Base-by-base conservation (phyloP, 2,888 invertebrate genomes). In the Nomada ruficornis region DNA sequence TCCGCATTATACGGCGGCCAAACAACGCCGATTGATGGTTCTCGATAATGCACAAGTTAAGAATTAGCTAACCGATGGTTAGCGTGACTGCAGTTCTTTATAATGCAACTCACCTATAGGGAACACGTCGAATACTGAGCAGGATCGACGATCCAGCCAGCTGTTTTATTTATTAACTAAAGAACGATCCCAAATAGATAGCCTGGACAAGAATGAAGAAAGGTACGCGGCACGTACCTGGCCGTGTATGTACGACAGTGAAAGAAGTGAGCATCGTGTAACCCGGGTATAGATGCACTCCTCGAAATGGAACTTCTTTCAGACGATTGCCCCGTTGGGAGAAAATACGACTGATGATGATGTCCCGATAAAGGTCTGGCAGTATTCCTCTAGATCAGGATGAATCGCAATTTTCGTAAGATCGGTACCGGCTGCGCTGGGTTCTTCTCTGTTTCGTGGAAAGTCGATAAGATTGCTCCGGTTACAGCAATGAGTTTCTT, bases 41-140 rank as follows among this genome's bases (percentile, higher is more conserved):
- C 73, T 86, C 84, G 82, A 84, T 87, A 88, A 88, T 84, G 77
- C 79, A 84, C 52, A 75, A 67, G 44, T 59, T 36, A 69, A 44
- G 73, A 80, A 73, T 81, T 82, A 62, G 82, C 70, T 73, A 82
- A 67, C 80, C 44, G 63, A 11, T 5, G 29, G 29, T 65, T 77
- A 29, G 57, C 69, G 76, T 85, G 84, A 85, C 82, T 78, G 77
- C 72, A 62, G 69, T 60, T 71, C 77, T 88, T 83, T 69, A 84
- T 81, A 84, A 77, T 76, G 82, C 77, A 75, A 52, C 82, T 23
- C 63, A 63, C 75, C 80, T 71, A 77, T 80, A 36, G 74, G 29
- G 77, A 62, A 42, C 74, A 72, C 73, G 74, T 77, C 68, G 60
- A 55, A 62, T 63, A 62, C 67, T 79, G 79, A 87, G 69, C 73